Conservation (phyloP, 92 coral and sea anemone genomes). For the Bergia sp. region DNA sequence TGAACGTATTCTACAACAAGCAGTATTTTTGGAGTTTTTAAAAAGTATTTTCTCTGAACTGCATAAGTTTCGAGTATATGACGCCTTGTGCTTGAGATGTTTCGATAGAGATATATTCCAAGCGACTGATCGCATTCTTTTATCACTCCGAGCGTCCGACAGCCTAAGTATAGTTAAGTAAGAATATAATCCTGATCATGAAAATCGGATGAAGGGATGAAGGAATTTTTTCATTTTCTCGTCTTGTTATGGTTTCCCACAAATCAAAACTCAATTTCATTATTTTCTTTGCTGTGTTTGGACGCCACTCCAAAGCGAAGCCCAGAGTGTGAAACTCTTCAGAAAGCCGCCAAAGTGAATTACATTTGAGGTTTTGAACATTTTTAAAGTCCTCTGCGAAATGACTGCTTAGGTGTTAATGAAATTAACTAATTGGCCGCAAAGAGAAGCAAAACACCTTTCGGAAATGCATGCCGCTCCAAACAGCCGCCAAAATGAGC, state of each 20-base stretch:
- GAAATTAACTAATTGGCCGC: conserved; percentile 46
- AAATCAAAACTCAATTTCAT: conserved; percentile 18
- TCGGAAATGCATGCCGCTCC: conserved; percentile 35
- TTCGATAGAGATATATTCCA: neutral
- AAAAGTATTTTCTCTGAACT: no score
- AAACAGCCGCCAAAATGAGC: conserved; percentile 1
- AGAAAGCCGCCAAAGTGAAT: conserved; percentile 45
- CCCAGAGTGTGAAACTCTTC: conserved; percentile 35
- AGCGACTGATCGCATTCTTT: neutral
- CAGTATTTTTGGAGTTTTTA: no score
- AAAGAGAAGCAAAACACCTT: conserved; percentile 21
- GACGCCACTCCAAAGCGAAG: conserved; percentile 19
- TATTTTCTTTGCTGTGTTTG: conserved; percentile 26
- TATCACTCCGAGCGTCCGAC: neutral
- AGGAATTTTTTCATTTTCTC: neutral
- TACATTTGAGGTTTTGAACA: neutral
- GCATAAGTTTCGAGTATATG: neutral
- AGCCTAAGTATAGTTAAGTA: neutral
- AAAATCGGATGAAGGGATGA: neutral
- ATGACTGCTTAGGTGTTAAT: conserved; percentile 41
- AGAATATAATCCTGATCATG: neutral
- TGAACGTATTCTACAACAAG: no score
- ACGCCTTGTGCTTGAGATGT: neutral
- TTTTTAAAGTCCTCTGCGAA: conserved; percentile 1
- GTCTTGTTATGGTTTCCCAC: conserved; percentile 22